Percentiles rank a stretch among this genome's conserved stretches.
These are phyloP conservation scores for Gortyna flavago DNA, from an alignment of 2,888 invertebrate species.

Conservation along the genomic window DNA sequence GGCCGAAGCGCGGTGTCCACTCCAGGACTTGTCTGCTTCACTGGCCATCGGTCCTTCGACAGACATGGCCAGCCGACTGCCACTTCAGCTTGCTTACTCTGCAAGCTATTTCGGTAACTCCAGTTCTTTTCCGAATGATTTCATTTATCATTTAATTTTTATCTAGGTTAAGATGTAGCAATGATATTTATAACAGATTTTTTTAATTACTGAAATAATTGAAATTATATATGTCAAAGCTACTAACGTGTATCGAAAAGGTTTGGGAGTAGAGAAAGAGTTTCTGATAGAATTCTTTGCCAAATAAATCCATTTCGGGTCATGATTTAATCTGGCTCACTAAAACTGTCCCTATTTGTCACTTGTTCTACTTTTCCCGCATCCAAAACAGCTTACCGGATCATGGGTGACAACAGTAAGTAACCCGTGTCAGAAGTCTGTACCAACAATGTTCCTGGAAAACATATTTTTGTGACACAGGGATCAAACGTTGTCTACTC, in stretches of 20 bases:
- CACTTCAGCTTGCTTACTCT: background rate
- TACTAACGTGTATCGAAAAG: too few relatives aligned
- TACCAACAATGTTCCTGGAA: background rate
- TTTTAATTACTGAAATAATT: background rate
- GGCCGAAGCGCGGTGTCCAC: background rate
- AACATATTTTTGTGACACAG: constrained; percentile 20
- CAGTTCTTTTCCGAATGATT: background rate
- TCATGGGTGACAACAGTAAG: background rate
- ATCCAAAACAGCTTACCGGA: constrained; percentile 11
- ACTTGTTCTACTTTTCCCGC: constrained; percentile 7
- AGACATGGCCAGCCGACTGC: background rate
- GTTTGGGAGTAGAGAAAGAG: background rate
- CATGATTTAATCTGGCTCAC: background rate
- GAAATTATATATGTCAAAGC: background rate
- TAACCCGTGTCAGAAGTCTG: background rate
- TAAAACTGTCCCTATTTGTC: background rate
- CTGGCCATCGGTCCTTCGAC: background rate
- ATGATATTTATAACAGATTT: background rate
- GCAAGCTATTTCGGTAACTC: background rate
- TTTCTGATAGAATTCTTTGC: background rate
- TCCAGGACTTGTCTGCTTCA: background rate
- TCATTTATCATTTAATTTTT: background rate
- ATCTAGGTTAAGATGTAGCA: background rate
- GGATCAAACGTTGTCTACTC: constrained; percentile 23
- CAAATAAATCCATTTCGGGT: background rate